Evolutionary conservation across 1,140 invertebrate species (phyloP), one percentile per base, ranked within the genome.

Genomic region (Lerema accius): DNA sequence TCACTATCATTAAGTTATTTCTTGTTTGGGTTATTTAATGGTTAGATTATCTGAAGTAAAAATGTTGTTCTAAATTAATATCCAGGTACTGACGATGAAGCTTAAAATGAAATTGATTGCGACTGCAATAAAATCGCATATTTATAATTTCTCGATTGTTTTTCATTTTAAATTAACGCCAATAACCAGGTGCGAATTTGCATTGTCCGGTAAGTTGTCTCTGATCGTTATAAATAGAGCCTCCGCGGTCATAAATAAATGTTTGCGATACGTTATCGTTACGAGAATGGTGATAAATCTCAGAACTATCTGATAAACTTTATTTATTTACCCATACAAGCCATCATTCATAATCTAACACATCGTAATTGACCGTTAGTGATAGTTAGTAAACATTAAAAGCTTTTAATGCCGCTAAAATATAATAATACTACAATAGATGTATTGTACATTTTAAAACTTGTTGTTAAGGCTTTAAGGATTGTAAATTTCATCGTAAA

Each of bases 151-250:
- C n/a, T n/a, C n/a, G n/a, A n/a, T n/a, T n/a, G n/a, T n/a, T n/a
- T n/a, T n/a, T n/a, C n/a, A n/a, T 59, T 37, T 67, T 45, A 67
- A 67, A 69, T 62, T 66, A 62, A 75, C 63, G 46, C 60, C 61
- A 75, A 75, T 76, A 73, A 74, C 69, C 68, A 71, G 69, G 66
- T 73, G 72, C 63, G 72, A 76, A 84, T 84, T 80, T 76, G 72
- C 71, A 84, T 80, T 80, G 79, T 82, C 68, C 70, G 55, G 50
- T 60, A 56, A 67, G 60, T 70, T 68, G 64, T 69, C 69, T 59
- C 64, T 65, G 69, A 77, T 71, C 69, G 69, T 79, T 79, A 80
- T 79, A 84, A 80, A 84, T 72, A 73, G 73, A 68, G 62, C 39
- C 55, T 67, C 48, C 63, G 35, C 45, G 48, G 62, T 69, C 71